These are phyloP conservation scores for Andrena bucephala DNA, from an alignment of 2,888 invertebrate species.

Conservation along the genomic window DNA sequence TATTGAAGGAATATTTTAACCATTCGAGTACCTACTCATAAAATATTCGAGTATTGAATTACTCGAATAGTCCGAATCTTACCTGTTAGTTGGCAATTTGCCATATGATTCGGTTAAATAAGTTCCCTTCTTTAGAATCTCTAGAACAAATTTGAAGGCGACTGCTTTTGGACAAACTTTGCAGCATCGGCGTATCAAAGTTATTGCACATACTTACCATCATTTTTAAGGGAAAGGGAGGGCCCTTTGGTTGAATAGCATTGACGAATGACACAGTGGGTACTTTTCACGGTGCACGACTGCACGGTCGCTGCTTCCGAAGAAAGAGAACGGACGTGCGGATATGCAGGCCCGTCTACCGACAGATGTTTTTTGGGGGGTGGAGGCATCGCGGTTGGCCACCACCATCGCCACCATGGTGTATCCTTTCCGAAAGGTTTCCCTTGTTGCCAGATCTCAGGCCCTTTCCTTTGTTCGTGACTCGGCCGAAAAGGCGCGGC, in stretches of 20 bases:
- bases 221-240: not conserved
- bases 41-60: too few species aligned
- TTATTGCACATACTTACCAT: not conserved
- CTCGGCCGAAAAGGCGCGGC: slow-evolving; percentile 14
- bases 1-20: too few species aligned
- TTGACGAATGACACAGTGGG: slow-evolving; percentile 13
- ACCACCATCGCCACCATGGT: slow-evolving; percentile 41
- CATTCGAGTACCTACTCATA: too few species aligned
- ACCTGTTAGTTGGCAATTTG: too few species aligned
- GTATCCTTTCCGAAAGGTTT: slow-evolving; percentile 67
- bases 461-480: slow-evolving; percentile 51
- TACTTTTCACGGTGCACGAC: slow-evolving; percentile 40
- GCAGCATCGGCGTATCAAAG: not conserved
- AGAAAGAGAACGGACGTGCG: slow-evolving; percentile 49
- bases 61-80: too few species aligned
- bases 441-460: slow-evolving; percentile 68
- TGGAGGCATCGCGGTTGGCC: slow-evolving; percentile 41
- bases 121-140: too few species aligned
- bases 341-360: slow-evolving; percentile 50
- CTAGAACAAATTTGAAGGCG: too few species aligned
- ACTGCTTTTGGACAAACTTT: not conserved
- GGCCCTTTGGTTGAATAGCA: slow-evolving; percentile 13
- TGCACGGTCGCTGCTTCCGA: slow-evolving; percentile 14
- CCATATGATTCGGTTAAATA: too few species aligned
- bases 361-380: slow-evolving; percentile 70